Percentiles rank a stretch among this genome's conserved stretches.
Conservation (phyloP, 1,140 invertebrate genomes). For the Drosophila pruinosa region DNA sequence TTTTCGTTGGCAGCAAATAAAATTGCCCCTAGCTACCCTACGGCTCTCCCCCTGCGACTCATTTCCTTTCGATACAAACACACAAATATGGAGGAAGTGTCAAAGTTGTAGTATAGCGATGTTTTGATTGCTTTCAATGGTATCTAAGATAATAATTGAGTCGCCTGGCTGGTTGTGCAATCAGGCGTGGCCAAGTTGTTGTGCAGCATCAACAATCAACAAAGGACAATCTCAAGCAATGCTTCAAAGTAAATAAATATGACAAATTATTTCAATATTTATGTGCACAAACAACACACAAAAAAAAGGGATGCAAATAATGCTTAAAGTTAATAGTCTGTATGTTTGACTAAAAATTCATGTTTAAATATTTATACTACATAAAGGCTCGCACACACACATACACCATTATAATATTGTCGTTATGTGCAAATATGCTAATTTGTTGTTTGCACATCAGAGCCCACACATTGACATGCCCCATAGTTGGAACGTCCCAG, state of each 20-base stretch:
- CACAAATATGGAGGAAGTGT: constrained; percentile 4
- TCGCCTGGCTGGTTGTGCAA: constrained; percentile 13
- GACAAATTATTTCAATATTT: constrained; percentile 40
- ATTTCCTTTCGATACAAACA: too few relatives aligned
- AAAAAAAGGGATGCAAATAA: constrained; percentile 21
- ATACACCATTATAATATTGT: constrained; percentile 54
- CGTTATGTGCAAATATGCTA: constrained; percentile 73
- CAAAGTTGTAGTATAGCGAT: not conserved
- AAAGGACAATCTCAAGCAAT: not conserved
- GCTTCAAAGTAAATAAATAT: constrained; percentile 29
- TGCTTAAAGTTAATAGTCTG: constrained; percentile 37
- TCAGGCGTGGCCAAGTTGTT: not conserved
- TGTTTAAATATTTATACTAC: constrained; percentile 70
- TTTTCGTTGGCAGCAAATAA: constrained; percentile 30
- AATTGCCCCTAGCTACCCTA: not conserved
- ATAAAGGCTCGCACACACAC: constrained; percentile 26
- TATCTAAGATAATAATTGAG: constrained; percentile 17
- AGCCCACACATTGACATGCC: constrained; percentile 12
- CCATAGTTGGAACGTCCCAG: not conserved
- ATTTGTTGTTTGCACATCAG: constrained; percentile 66
- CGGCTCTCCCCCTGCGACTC: not conserved
- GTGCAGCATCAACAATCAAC: too few relatives aligned
- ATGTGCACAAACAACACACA: constrained; percentile 17
- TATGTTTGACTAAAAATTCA: constrained; percentile 29
- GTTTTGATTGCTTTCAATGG: not conserved